phyloP scores from a whole-genome alignment of 2,888 invertebrate species.

The Coelogynopora nodosa region DNA sequence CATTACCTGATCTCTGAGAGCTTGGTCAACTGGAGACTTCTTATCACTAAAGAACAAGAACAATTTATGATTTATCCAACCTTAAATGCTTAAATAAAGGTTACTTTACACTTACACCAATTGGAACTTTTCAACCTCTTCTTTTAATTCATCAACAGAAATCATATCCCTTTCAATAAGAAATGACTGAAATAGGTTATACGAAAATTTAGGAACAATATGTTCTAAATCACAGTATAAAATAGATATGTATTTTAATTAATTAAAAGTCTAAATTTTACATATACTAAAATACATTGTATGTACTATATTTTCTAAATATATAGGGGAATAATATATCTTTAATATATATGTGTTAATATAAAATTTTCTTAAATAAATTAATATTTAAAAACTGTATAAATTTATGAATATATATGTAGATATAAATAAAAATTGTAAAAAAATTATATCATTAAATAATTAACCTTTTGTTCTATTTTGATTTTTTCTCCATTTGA shows the following conservation, averaged over 20 bases:
- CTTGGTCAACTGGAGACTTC: slow-evolving; percentile 33
- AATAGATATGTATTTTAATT: neutral
- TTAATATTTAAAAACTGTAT: neutral
- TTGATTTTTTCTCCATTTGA: neutral
- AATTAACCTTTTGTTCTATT: neutral
- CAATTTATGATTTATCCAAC: neutral
- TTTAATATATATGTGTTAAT: neutral
- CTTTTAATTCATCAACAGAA: neutral
- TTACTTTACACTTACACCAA: neutral
- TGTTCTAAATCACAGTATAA: neutral
- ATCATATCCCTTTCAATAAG: neutral
- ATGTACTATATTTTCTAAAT: neutral
- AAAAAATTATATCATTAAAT: neutral
- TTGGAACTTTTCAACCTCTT: neutral
- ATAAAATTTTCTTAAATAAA: neutral
- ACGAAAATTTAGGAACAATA: too few relatives aligned
- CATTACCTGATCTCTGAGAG: slow-evolving; percentile 26
- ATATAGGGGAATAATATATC: neutral
- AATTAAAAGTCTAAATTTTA: neutral
- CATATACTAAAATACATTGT: neutral
- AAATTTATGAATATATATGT: too few relatives aligned
- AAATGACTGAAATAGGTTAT: neutral
- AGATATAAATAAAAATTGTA: neutral
- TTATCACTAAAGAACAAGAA: slow-evolving; percentile 30
- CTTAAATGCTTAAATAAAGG: too few relatives aligned